Evolutionary conservation across 2,113 vertebrate genomes (phyloP).

Genomic region (Labeo catla): DNA sequence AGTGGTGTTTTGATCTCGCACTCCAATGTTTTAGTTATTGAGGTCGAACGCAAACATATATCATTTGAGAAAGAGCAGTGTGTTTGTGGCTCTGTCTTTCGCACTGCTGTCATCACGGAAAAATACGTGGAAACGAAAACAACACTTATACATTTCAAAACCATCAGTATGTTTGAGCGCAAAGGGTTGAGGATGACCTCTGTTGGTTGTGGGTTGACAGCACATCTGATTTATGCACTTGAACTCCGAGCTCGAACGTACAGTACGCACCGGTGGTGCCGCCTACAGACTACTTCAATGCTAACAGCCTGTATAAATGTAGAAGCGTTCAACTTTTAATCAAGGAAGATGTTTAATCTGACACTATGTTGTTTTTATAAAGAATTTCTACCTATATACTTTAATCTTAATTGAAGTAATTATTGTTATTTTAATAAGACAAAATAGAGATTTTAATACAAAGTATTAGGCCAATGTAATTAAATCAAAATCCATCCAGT

Average conservation of each 20-base stretch:
- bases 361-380: background rate
- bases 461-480: no score
- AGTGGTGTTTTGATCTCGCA: background rate
- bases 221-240: background rate
- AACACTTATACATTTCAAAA: background rate
- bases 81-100: background rate
- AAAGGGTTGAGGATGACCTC: slow-evolving; percentile 40
- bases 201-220: slow-evolving; percentile 22
- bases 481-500: background rate
- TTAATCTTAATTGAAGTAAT: no score
- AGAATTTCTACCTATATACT: background rate
- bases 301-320: background rate
- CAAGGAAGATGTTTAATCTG: background rate
- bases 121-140: slow-evolving; percentile 21
- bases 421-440: no score
- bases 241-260: background rate
- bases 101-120: slow-evolving; percentile 11
- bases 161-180: background rate
- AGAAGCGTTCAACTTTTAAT: background rate
- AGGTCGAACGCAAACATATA: background rate
- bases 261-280: background rate
- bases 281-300: background rate
- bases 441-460: no score
- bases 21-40: background rate
- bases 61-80: background rate